These are phyloP conservation scores for Deilephila elpenor DNA, from an alignment of 2,888 invertebrate genomes.

Conservation along the genomic window DNA sequence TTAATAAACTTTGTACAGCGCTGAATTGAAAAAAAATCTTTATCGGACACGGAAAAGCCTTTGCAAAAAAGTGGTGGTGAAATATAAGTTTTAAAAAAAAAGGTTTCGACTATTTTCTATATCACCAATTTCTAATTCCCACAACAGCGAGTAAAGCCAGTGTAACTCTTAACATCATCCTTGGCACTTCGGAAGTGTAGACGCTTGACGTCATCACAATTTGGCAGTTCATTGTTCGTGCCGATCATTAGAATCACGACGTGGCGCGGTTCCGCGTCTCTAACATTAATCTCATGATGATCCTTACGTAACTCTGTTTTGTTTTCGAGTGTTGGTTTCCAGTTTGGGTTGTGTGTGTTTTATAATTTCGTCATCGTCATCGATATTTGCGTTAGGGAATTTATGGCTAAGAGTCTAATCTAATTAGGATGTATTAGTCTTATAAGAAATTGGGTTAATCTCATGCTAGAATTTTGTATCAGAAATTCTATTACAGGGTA, in stretches of 20 bases:
- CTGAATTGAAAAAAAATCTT: too few relatives aligned
- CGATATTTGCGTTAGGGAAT: too few relatives aligned
- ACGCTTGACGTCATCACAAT: conserved; percentile 62
- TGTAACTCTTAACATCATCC: conserved; percentile 48
- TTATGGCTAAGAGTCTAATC: too few relatives aligned
- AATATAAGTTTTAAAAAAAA: too few relatives aligned
- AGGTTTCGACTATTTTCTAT: neutral
- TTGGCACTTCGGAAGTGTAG: conserved; percentile 78
- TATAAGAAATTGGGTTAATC: too few relatives aligned
- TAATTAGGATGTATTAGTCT: too few relatives aligned
- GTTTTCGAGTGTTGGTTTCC: conserved; percentile 2
- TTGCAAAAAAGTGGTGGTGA: too few relatives aligned
- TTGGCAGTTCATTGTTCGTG: conserved; percentile 68
- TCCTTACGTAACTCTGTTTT: conserved; percentile 34
- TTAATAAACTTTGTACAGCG: too few relatives aligned
- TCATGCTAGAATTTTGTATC: too few relatives aligned
- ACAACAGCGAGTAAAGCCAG: neutral
- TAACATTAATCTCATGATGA: conserved; percentile 69
- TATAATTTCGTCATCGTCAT: neutral
- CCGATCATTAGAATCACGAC: conserved; percentile 74
- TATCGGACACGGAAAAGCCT: too few relatives aligned
- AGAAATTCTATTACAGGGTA: too few relatives aligned
- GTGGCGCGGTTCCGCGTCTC: conserved; percentile 70
- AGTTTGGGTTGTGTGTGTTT: neutral
- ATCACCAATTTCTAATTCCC: neutral